phyloP scores from a whole-genome alignment of 2,888 invertebrate genomes.

The Cremastinae sp. region DNA sequence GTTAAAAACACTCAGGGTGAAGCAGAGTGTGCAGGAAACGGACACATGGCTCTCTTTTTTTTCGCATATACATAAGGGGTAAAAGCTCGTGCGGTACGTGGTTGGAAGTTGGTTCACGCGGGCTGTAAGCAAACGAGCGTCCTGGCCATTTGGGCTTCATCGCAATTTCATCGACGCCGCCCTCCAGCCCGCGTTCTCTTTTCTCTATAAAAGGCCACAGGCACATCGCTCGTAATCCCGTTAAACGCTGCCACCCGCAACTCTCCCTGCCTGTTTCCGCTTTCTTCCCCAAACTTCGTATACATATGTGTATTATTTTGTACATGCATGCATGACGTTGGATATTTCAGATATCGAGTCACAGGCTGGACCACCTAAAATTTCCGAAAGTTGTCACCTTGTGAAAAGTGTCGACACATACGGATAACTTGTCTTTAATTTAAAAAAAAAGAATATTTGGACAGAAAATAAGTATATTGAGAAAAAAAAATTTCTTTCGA shows the following conservation, averaged over 20 bases:
- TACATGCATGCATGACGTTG: neutral
- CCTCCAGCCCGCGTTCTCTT: slow-evolving; percentile 53
- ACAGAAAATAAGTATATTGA: no score
- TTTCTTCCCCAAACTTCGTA: slow-evolving; percentile 25
- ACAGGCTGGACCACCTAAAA: neutral
- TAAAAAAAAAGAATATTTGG: neutral
- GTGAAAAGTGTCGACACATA: neutral
- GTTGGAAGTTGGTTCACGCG: slow-evolving; percentile 14
- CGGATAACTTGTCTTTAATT: no score
- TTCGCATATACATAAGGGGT: neutral
- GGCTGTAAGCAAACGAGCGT: slow-evolving; percentile 46
- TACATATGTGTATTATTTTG: neutral
- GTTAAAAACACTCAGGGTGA: no score
- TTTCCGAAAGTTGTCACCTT: neutral
- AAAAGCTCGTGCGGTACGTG: neutral
- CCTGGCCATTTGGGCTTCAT: slow-evolving; percentile 70
- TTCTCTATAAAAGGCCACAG: slow-evolving; percentile 58
- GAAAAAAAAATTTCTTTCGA: no score
- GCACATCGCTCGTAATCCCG: slow-evolving; percentile 58
- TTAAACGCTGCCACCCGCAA: slow-evolving; percentile 60
- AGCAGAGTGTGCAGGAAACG: slow-evolving; percentile 24
- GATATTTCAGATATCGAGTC: neutral
- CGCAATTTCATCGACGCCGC: slow-evolving; percentile 73
- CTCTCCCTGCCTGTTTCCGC: slow-evolving; percentile 11
- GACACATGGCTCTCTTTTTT: neutral